These are phyloP conservation scores for Rhabdornis inornatus DNA, from an alignment of 2,113 vertebrate genomes.

Conservation along the genomic window DNA sequence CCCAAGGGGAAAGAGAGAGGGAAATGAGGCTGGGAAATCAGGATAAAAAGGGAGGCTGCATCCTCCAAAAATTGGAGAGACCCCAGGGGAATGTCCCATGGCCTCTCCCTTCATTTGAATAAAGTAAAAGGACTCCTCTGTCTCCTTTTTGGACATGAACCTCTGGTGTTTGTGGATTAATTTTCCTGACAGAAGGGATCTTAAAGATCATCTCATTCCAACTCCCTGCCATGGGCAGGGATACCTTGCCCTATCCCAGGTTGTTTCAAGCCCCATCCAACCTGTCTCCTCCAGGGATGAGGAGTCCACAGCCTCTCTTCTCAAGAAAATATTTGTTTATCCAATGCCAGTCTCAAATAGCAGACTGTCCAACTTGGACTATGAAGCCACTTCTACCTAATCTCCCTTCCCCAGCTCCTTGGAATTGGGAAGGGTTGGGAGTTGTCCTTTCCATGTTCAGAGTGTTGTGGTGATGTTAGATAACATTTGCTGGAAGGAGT, in stretches of 20 bases:
- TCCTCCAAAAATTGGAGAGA: too few relatives aligned
- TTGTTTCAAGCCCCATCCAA: not conserved
- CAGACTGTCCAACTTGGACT: not conserved
- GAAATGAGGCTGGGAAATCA: too few relatives aligned
- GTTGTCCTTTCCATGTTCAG: rapidly evolving
- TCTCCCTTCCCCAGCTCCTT: not conserved
- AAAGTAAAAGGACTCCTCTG: too few relatives aligned
- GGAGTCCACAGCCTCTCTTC: not conserved
- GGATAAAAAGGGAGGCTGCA: too few relatives aligned
- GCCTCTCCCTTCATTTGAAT: too few relatives aligned
- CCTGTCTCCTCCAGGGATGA: not conserved
- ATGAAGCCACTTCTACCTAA: not conserved
- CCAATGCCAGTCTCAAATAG: too few relatives aligned
- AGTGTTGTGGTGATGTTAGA: not conserved
- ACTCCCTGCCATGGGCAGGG: not conserved
- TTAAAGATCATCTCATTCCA: not conserved
- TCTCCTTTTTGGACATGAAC: too few relatives aligned
- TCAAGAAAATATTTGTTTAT: not conserved
- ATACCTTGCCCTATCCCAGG: not conserved
- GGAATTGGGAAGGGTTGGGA: not conserved
- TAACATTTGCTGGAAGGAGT: not conserved
- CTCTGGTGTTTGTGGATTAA: too few relatives aligned
- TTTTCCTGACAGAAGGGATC: not conserved
- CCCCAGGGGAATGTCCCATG: too few relatives aligned
- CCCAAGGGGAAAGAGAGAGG: too few relatives aligned